Evolutionary conservation across 2,113 vertebrate genomes (phyloP).

Genomic region (Malurus cyaneus): DNA sequence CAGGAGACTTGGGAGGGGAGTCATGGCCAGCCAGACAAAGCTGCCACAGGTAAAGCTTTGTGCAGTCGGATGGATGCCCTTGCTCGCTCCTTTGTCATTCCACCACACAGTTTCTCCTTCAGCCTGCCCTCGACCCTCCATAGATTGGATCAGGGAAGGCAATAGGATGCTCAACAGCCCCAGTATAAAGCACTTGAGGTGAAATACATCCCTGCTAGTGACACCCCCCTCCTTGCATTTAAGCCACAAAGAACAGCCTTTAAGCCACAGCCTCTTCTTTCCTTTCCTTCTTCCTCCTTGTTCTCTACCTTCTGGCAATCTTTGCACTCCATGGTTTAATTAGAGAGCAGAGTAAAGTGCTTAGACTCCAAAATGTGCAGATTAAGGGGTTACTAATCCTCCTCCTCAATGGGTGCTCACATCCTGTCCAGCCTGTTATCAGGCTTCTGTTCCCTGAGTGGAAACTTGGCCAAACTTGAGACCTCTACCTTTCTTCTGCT

Average conservation of each 20-base stretch:
- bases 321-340: slow-evolving; percentile 13
- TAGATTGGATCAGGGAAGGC: neutral
- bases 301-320: slow-evolving; percentile 25
- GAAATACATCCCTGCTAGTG: neutral
- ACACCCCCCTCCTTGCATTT: neutral
- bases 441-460: neutral
- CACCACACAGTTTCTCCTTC: neutral
- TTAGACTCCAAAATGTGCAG: slow-evolving; percentile 20
- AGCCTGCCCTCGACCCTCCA: neutral
- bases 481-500: neutral
- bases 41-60: neutral
- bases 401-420: neutral
- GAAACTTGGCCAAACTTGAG: slow-evolving; percentile 21
- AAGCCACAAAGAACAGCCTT: neutral
- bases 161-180: neutral
- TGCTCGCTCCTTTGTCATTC: neutral
- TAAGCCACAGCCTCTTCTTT: neutral
- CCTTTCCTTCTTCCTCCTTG: neutral
- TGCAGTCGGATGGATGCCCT: neutral
- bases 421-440: slow-evolving; percentile 19
- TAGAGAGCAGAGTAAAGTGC: slow-evolving; percentile 14
- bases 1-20: neutral
- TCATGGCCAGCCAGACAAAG: neutral
- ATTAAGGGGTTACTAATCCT: slow-evolving; percentile 44
- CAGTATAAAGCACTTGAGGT: neutral